Conservation (phyloP, 2,113 vertebrate species). For the Anseranas semipalmata region DNA sequence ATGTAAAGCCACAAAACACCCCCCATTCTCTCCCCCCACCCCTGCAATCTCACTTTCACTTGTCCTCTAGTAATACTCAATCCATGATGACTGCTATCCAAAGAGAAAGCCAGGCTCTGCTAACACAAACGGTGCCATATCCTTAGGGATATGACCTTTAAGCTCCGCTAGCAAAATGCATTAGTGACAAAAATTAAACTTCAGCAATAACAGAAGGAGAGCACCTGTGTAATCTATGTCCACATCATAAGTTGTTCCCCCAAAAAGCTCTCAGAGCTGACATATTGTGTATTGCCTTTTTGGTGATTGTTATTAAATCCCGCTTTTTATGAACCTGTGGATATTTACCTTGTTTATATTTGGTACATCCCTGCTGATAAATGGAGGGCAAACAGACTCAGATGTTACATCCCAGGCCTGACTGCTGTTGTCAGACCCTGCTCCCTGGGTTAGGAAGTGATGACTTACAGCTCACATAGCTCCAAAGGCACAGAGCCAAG, state of each 20-base stretch:
- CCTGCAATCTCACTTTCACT: constrained; percentile 36
- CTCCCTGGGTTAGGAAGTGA: neutral
- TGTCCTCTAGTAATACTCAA: constrained; percentile 28
- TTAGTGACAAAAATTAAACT: constrained; percentile 50
- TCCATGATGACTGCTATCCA: neutral
- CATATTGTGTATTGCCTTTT: neutral
- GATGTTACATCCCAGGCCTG: neutral
- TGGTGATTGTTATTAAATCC: neutral
- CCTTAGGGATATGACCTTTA: constrained; percentile 22
- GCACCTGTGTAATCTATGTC: neutral
- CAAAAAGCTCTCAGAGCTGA: neutral
- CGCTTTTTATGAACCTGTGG: neutral
- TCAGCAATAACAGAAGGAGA: neutral
- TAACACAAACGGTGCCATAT: neutral
- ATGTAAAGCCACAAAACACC: constrained; percentile 24
- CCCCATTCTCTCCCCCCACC: neutral
- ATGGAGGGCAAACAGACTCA: neutral
- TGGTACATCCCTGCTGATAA: neutral
- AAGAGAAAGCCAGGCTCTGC: constrained; percentile 23
- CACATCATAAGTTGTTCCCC: neutral
- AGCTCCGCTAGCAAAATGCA: constrained; percentile 34
- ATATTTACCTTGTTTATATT: neutral
- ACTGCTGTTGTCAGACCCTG: neutral
- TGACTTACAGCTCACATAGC: neutral
- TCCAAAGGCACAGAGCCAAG: neutral